Percentiles rank a stretch among this genome's conserved stretches.
Evolutionary conservation across 2,113 vertebrate species (phyloP).

Genomic region (Eubucco bourcierii): DNA sequence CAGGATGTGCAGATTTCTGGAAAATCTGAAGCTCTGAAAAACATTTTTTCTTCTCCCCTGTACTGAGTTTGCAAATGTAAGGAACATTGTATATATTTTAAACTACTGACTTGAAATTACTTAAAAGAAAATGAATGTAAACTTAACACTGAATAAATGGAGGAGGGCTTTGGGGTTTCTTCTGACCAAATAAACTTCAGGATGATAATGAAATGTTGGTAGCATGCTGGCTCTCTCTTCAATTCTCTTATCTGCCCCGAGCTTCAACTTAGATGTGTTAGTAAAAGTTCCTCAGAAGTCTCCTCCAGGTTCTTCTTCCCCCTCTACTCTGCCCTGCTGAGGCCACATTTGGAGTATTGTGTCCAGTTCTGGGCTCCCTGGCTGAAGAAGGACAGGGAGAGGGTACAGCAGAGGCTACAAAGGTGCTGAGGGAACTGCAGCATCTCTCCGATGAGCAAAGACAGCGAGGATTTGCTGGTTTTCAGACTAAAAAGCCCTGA

Average conservation of each 20-base stretch:
- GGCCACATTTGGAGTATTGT: no score
- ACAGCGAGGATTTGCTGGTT: no score
- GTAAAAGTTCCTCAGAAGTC: background rate
- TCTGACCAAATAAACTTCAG: constrained; percentile 36
- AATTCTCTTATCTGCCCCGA: background rate
- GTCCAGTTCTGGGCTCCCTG: no score
- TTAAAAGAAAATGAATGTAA: constrained; percentile 40
- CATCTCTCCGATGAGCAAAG: no score
- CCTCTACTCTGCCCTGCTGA: no score
- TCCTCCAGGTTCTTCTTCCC: no score
- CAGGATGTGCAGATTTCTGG: background rate
- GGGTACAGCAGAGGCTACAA: no score
- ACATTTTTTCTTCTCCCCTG: background rate
- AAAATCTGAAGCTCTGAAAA: background rate
- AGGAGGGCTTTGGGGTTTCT: background rate
- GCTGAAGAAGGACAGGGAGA: no score
- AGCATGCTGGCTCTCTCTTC: background rate
- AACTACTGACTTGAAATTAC: constrained; percentile 62
- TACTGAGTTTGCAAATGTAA: background rate
- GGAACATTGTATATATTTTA: background rate
- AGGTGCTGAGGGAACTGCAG: no score
- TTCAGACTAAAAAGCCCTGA: no score
- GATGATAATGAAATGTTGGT: background rate
- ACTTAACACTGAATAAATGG: constrained; percentile 28
- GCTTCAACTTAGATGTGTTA: background rate